phyloP scores from a whole-genome alignment of 1,140 invertebrate species.

The Tetramorium simillimum region DNA sequence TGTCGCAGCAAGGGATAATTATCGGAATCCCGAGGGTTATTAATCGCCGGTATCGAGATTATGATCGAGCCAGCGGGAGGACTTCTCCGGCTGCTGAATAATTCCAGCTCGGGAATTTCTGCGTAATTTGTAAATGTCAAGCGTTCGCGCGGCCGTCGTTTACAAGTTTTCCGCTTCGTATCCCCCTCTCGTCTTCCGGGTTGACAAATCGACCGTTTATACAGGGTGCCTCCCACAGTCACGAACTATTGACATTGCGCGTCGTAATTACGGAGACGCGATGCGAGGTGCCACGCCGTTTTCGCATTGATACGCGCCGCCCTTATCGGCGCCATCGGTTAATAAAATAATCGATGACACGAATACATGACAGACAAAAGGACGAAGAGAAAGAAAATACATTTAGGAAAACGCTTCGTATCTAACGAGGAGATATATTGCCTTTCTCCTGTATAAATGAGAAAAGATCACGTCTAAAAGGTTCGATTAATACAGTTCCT shows the following conservation, averaged over 20 bases:
- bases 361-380: slow-evolving; percentile 11
- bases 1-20: slow-evolving; percentile 41
- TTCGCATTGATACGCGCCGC: slow-evolving; percentile 32
- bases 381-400: background rate
- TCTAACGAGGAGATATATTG: background rate
- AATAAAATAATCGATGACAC: slow-evolving; percentile 55
- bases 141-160: slow-evolving; percentile 47
- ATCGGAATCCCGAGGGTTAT: slow-evolving; percentile 49
- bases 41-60: slow-evolving; percentile 63
- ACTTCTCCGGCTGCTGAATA: slow-evolving; percentile 64
- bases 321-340: slow-evolving; percentile 18
- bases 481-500: background rate
- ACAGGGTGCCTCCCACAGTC: slow-evolving; percentile 61
- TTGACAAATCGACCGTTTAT: slow-evolving; percentile 71
- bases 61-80: slow-evolving; percentile 65
- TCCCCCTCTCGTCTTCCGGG: slow-evolving; percentile 53
- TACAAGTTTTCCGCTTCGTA: slow-evolving; percentile 67
- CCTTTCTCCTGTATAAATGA: background rate
- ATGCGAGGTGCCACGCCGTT: slow-evolving; percentile 5
- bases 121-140: slow-evolving; percentile 70
- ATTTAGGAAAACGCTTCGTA: background rate
- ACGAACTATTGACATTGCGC: slow-evolving; percentile 57
- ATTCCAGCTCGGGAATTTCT: slow-evolving; percentile 65
- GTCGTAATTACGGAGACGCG: slow-evolving; percentile 46
- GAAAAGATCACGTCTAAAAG: background rate